A percentile compares a stretch with the other conserved stretches of the same genome.
Evolutionary conservation across 2,797 vertebrate species (phyloP).

Genomic region (Acanthurus leucopareius): DNA sequence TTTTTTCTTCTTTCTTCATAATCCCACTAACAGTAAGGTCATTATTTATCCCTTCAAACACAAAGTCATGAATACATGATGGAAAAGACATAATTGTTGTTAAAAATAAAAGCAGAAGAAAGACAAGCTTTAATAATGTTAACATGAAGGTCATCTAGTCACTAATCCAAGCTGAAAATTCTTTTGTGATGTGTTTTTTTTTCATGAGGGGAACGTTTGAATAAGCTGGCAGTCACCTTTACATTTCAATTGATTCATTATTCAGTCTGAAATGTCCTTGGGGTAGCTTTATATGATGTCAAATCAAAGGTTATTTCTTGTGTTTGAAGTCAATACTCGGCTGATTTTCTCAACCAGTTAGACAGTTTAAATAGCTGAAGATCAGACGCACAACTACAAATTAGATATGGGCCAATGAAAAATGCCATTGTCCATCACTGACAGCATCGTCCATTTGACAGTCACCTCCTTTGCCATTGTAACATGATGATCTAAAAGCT

Average conservation of each 20-base stretch:
- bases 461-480: too few species aligned
- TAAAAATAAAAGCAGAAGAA: slow-evolving; percentile 51
- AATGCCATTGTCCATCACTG: too few species aligned
- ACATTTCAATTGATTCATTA: slow-evolving; percentile 60
- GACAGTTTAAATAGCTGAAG: slow-evolving; percentile 4
- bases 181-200: slow-evolving; percentile 32
- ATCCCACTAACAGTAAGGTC: slow-evolving; percentile 58
- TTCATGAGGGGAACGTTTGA: slow-evolving; percentile 55
- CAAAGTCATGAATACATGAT: slow-evolving; percentile 58
- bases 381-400: slow-evolving; percentile 7
- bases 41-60: slow-evolving; percentile 56
- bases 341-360: slow-evolving; percentile 20
- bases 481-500: too few species aligned
- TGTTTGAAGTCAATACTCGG: slow-evolving; percentile 31
- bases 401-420: not conserved
- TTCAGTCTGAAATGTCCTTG: slow-evolving; percentile 56
- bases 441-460: too few species aligned
- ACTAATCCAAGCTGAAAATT: slow-evolving; percentile 45
- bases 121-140: slow-evolving; percentile 49
- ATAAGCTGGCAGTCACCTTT: slow-evolving; percentile 47
- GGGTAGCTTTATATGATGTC: slow-evolving; percentile 31
- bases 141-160: slow-evolving; percentile 57
- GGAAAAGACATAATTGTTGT: slow-evolving; percentile 58
- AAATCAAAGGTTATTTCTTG: slow-evolving; percentile 48
- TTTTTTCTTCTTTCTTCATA: slow-evolving; percentile 33